phyloP scores from a whole-genome alignment of 2,113 vertebrate species.

The Larimichthys crocea region DNA sequence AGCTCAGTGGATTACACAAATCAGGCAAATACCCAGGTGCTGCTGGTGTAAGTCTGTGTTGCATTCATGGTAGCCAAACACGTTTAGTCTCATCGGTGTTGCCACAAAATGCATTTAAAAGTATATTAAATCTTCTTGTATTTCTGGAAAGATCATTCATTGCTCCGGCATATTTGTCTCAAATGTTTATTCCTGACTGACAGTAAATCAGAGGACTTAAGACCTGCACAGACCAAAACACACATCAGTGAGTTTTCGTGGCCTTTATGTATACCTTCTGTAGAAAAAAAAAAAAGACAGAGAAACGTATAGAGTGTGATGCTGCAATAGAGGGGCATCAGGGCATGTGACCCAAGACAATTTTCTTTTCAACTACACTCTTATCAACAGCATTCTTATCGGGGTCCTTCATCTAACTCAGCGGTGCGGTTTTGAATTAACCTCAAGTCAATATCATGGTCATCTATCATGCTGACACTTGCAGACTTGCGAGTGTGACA shows the following conservation, averaged over 20 bases:
- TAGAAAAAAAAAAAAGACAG: background rate
- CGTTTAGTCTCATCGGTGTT: background rate
- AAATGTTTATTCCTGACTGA: background rate
- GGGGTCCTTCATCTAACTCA: slow-evolving; percentile 67
- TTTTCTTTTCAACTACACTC: slow-evolving; percentile 66
- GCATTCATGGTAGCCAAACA: background rate
- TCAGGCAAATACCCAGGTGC: background rate
- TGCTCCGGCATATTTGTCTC: background rate
- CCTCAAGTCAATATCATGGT: slow-evolving; percentile 73
- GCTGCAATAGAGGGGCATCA: slow-evolving; percentile 40
- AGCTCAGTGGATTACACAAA: slow-evolving; percentile 27
- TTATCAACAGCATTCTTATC: slow-evolving; percentile 67
- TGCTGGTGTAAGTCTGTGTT: background rate
- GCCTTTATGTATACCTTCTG: background rate
- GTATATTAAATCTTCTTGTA: background rate
- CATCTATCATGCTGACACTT: slow-evolving; percentile 73
- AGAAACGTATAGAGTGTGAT: slow-evolving; percentile 1
- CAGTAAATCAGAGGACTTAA: background rate
- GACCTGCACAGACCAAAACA: slow-evolving; percentile 1
- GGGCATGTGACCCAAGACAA: slow-evolving; percentile 46
- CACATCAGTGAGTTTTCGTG: background rate
- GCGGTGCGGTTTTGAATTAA: slow-evolving; percentile 71
- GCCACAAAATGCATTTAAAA: background rate
- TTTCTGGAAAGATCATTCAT: background rate
- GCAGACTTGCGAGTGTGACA: slow-evolving; percentile 68